Percentiles rank a stretch among this genome's conserved stretches.
Conservation (phyloP, 2,797 vertebrate species). For the Neosilurus mollespiculum region DNA sequence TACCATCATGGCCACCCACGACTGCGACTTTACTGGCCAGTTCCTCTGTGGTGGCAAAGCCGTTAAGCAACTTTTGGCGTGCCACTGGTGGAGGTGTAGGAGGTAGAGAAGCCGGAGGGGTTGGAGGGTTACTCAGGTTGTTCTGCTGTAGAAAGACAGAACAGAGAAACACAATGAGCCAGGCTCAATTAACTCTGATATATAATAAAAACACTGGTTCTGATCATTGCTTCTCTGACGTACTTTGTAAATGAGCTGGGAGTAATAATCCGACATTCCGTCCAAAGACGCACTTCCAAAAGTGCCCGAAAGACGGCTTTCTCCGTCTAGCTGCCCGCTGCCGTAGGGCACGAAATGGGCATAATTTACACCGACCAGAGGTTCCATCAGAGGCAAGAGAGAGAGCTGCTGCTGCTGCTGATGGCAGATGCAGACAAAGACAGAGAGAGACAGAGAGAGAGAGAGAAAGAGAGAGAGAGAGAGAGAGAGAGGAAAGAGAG, state of each 20-base stretch:
- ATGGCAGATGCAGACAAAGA: conserved; percentile 32
- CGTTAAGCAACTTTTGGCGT: conserved; percentile 98
- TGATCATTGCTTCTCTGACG: conserved; percentile 21
- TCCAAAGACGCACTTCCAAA: conserved; percentile 96
- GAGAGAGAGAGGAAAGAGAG: neutral
- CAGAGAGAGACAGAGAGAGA: conserved; percentile 21
- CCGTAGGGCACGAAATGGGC: conserved; percentile 97
- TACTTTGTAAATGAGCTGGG: conserved; percentile 97
- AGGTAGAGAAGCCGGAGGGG: conserved; percentile 95
- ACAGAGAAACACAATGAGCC: conserved; percentile 26
- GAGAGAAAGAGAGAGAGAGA: neutral
- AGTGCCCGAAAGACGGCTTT: conserved; percentile 90
- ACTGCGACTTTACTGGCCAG: conserved; percentile 89
- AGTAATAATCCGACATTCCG: conserved; percentile 97
- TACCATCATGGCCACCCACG: conserved; percentile 79
- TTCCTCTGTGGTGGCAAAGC: conserved; percentile 95
- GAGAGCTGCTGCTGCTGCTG: conserved; percentile 84
- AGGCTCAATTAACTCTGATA: neutral
- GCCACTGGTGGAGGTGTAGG: conserved; percentile 94
- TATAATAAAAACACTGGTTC: neutral
- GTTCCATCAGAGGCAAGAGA: conserved; percentile 96
- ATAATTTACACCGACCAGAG: conserved; percentile 94
- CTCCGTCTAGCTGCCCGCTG: conserved; percentile 89
- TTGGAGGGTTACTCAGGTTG: conserved; percentile 99
- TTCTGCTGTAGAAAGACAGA: conserved; percentile 83